A percentile compares a stretch with the other conserved stretches of the same genome.
phyloP scores from a whole-genome alignment of 1,140 invertebrate genomes.

The Conus ventricosus region DNA sequence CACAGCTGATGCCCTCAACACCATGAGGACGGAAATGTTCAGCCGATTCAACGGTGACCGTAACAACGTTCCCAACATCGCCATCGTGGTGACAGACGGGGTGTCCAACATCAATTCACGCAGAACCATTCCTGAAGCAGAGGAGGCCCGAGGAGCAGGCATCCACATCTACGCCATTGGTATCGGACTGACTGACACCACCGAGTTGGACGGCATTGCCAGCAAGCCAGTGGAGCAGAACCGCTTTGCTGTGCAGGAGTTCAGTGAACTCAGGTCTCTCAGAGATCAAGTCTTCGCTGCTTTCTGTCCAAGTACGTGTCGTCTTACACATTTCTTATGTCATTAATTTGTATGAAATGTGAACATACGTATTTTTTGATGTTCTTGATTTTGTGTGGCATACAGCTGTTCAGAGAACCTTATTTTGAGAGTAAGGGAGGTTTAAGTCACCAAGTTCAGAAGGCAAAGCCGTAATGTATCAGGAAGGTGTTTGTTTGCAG shows the following conservation, averaged over 20 bases:
- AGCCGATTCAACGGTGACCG: conserved; percentile 51
- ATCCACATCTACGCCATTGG: conserved; percentile 65
- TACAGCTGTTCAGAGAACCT: no score
- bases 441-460: no score
- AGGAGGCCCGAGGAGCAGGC: conserved; percentile 41
- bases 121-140: conserved; percentile 64
- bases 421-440: no score
- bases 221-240: conserved; percentile 49
- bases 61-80: conserved; percentile 48
- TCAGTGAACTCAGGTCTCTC: conserved; percentile 54
- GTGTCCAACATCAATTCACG: conserved; percentile 60
- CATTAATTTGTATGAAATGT: no score
- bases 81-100: conserved; percentile 58
- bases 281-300: conserved; percentile 53
- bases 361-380: no score
- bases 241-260: conserved; percentile 53
- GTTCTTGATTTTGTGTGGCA: no score
- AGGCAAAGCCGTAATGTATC: no score
- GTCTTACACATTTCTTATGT: conserved; percentile 3
- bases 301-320: conserved; percentile 45
- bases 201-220: conserved; percentile 55
- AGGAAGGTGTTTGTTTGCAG: no score
- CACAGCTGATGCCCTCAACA: conserved; percentile 46
- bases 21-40: conserved; percentile 51
- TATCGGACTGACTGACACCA: conserved; percentile 55